Evolutionary conservation across 2,797 vertebrate genomes (phyloP), one percentile per base, ranked within the genome.

Genomic region (Enteromius viviparus): DNA sequence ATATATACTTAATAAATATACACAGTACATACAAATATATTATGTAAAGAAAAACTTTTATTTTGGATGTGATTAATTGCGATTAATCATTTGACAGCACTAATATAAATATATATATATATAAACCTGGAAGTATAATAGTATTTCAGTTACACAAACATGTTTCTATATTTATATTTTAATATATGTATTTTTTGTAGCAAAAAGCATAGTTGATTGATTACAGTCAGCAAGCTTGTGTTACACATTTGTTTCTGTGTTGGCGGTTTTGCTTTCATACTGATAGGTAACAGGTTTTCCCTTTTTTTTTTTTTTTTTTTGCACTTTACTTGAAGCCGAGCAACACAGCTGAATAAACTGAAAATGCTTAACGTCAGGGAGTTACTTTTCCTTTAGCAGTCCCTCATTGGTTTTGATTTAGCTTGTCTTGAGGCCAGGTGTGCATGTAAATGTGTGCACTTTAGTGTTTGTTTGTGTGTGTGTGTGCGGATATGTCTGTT

Each of bases 261-360:
- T 85, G 79, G 42, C 32, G 69, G 53, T 85, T 81, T 80, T 78
- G n/a, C 65, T 76, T 83, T 84, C 26, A 21, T 65, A n/a, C 49
- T 85, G 87, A 87, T 84, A 80, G 81, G 58, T 84, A 71, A 60
- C 88, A 89, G 75, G 76, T 84, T 87, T 84, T 58, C 6, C 32
- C 26, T 19, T 58, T 17, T 42, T 4, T 40, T 42, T 42, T 4
- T 40, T 42, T 32, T 32, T 47, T 76, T 55, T 62, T 82, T 78
- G 40, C 76, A 79, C 65, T 34, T 84, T 65, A 78, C 29, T 77
- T 51, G 55, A 66, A 69, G 76, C 78, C 62, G 7, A 78, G 64
- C 47, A 70, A 32, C 55, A 37, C 80, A 74, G 78, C 80, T 47
- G 60, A 81, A 86, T 83, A 85, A 82, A 83, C 85, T n/a, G 72